Base-by-base conservation (phyloP, 2,113 vertebrate species). In the Thryonomys swinderianus region DNA sequence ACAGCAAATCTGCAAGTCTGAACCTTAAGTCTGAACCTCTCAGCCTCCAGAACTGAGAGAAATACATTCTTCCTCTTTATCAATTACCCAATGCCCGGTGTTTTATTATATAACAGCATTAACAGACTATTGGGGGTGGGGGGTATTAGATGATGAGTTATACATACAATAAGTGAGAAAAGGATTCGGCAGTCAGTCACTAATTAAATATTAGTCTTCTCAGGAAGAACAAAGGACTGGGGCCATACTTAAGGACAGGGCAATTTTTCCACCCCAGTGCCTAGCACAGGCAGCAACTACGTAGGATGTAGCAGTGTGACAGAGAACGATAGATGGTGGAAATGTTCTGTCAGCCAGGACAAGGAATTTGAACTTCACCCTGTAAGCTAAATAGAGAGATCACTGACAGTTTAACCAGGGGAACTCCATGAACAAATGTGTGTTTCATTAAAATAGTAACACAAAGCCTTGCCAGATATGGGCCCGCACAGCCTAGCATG, bases 401-500 rank as follows among this genome's bases (percentile, higher is more conserved):
- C 59, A 27, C 59, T 53, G n/a, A 57, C 16, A 42, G 9, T 59
- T 64, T 84, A 42, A 59, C 69, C 34, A 42, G 64, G n/a, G n/a
- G 23, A 69, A 40, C 5, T 7, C 32, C 17, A 13, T 3, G 4
- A 9, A 30, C 27, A 66, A 59, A 42, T 1, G 10, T 30, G 53
- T 10, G 6, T 79, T 59, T 71, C 27, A 1, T 51, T 85, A 88
- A 7, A 18, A 30, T 14, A 55, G 9, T 3, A 1, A 25, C 1
- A 48, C 69, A 34, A 25, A 53, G 18, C 5, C 4, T 27, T n/a
- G n/a, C n/a, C n/a, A n/a, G 48, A 27, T 14, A 2, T 1, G 5
- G 21, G 64, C 5, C 40, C 40, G 9, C 2, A 11, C 10, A 23
- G 37, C 3, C 5, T 23, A 1, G 14, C 42, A n/a, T n/a, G n/a